Base-by-base conservation (phyloP, 2,113 vertebrate genomes). In the Platysteira castanea region DNA sequence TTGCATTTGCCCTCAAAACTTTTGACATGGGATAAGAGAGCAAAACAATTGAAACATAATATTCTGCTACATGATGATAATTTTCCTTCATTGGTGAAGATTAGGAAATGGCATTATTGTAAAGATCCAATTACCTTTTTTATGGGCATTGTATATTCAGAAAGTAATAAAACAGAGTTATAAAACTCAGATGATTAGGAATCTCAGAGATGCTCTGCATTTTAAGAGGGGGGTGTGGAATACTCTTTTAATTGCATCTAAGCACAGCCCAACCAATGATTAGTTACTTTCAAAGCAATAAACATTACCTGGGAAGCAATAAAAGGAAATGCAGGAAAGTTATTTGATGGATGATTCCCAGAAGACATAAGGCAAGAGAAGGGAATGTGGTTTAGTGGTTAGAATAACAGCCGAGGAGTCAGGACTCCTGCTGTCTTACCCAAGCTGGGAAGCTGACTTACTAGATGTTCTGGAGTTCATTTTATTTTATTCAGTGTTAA, bases 281-380 rank as follows among this genome's bases (percentile, higher is more conserved):
- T 96, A 94, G 96, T 95, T 96, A 96, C 89, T 97, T 97, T 93
- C 91, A 65, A 83, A 93, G 97, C 95, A 96, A 96, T 97, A 96
- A 96, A 97, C 96, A 96, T 97, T 97, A 96, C 97, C 96, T 97
- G 95, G 85, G 91, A 97, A 95, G 96, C 92, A 91, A 97, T 97
- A 96, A 97, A 97, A 96, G 79, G 82, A 93, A 96, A 87, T 96
- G 94, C 89, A 95, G 73, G 92, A 56, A 95, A 92, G 84, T 95
- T 96, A 87, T 79, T 87, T 97, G 96, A 97, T 88, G 52, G 65
- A 96, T 96, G 92, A 88, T 81, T 96, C 95, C 95, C 92, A 89
- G 69, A 86, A 92, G 88, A 86, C 80, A 71, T 89, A 90, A 93
- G 79, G 73, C 56, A 94, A 80, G 95, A 89, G 75, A 93, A 82